Conservation (phyloP, 2,888 invertebrate species). For the Heliothis peltigera region DNA sequence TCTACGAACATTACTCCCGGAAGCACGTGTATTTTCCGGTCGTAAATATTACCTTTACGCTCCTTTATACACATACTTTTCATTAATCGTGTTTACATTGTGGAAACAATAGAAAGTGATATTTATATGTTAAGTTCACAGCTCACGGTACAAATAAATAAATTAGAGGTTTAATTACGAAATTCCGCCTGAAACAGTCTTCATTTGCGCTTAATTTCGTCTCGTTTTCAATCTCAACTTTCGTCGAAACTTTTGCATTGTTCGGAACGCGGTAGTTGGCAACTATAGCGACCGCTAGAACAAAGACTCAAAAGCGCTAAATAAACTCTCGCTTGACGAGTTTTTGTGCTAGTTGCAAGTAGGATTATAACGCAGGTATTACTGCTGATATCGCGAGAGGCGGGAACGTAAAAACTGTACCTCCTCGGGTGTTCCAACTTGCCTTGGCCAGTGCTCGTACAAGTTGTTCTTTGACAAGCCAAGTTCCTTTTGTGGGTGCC, state of each 20-base stretch:
- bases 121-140: constrained; percentile 44
- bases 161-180: constrained; percentile 70
- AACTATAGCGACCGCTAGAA: constrained; percentile 69
- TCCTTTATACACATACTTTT: constrained; percentile 29
- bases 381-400: constrained; percentile 58
- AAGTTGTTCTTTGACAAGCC: constrained; percentile 79
- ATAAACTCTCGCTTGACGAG: constrained; percentile 72
- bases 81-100: constrained; percentile 29
- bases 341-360: constrained; percentile 69
- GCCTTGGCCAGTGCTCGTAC: constrained; percentile 59
- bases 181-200: constrained; percentile 70
- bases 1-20: constrained; percentile 29
- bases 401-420: constrained; percentile 65
- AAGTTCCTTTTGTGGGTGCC: constrained; percentile 74
- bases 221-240: constrained; percentile 81
- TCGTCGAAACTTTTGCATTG: constrained; percentile 73
- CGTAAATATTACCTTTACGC: constrained; percentile 49
- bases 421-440: constrained; percentile 61
- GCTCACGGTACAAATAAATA: constrained; percentile 54
- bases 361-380: constrained; percentile 75
- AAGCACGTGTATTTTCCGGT: constrained; percentile 32
- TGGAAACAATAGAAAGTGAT: constrained; percentile 42
- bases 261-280: constrained; percentile 68
- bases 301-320: constrained; percentile 73
- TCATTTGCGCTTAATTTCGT: constrained; percentile 77